phyloP scores from a whole-genome alignment of 2,113 vertebrate species.

The Hemichromis elongatus region DNA sequence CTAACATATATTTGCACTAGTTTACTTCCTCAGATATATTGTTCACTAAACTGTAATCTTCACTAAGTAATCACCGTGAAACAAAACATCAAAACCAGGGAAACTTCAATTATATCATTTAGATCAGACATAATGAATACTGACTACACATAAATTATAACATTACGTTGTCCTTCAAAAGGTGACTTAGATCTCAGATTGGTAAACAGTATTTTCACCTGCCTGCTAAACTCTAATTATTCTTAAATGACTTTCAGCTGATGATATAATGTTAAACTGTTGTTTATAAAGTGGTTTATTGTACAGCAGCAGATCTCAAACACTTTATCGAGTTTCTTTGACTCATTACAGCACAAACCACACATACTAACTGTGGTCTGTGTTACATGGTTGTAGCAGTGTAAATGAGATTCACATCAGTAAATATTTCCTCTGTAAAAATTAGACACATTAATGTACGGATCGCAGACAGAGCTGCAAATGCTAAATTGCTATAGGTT shows the following conservation, averaged over 20 bases:
- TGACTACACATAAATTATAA: not conserved
- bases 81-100: not conserved
- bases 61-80: not conserved
- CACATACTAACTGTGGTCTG: not conserved
- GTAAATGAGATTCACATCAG: not conserved
- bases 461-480: not conserved
- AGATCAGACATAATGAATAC: not conserved
- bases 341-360: not conserved
- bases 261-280: not conserved
- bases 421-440: not conserved
- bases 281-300: not conserved
- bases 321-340: not conserved
- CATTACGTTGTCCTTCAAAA: not conserved
- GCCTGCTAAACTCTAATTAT: not conserved
- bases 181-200: not conserved
- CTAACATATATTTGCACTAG: not conserved
- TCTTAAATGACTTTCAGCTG: not conserved
- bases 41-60: not conserved
- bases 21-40: not conserved
- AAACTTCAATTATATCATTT: not conserved
- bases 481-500: not conserved
- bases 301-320: not conserved
- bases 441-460: not conserved
- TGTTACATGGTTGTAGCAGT: not conserved
- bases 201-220: slow-evolving; percentile 5